Conservation (phyloP, 2,113 vertebrate species). For the Grammomys dolichurus region DNA sequence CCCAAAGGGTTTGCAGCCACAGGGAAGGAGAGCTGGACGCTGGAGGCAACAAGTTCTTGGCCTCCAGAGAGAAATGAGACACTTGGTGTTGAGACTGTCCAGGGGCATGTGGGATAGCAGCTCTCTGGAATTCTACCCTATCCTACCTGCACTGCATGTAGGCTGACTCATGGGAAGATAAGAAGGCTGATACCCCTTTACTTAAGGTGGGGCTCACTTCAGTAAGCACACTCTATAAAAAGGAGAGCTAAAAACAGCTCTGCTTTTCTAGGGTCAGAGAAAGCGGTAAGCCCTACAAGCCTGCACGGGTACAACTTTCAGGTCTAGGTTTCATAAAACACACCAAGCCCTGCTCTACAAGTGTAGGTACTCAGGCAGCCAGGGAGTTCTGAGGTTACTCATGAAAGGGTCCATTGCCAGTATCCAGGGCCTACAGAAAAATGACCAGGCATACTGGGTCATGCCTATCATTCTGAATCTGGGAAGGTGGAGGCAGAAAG, state of each 20-base stretch:
- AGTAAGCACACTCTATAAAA: neutral
- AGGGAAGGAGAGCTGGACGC: neutral
- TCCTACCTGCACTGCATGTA: neutral
- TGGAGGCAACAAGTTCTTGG: neutral
- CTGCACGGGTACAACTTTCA: neutral
- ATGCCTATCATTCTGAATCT: neutral
- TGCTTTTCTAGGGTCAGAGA: conserved; percentile 23
- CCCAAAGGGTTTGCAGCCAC: neutral
- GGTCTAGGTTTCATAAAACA: neutral
- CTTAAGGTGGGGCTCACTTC: neutral
- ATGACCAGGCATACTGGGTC: too few species aligned
- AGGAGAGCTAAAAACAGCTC: neutral
- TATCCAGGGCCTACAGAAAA: neutral
- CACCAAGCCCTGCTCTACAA: neutral
- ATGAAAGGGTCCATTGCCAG: neutral
- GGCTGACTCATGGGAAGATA: neutral
- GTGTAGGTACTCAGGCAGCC: neutral
- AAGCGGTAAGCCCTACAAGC: neutral
- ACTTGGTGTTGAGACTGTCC: neutral
- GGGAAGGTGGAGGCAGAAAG: neutral
- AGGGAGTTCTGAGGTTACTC: neutral
- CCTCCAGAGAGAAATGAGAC: conserved; percentile 39
- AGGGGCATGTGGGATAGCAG: neutral
- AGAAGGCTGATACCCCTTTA: neutral
- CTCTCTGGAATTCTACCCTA: neutral